Evolutionary conservation across 2,113 vertebrate genomes (phyloP), one percentile per base, ranked within the genome.

Genomic region (Nicator chloris): DNA sequence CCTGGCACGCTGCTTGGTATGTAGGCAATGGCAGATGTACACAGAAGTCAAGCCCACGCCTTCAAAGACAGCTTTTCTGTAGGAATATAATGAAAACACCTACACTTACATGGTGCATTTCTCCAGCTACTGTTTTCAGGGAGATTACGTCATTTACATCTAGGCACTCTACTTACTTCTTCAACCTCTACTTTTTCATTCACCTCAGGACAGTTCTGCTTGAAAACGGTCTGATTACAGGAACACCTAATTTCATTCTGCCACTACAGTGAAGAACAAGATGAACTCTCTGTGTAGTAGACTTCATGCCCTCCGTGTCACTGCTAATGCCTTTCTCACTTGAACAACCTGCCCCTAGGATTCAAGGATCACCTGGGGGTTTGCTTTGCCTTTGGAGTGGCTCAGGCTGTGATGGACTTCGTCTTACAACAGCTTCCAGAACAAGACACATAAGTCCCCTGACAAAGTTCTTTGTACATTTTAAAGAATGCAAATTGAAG

Each of bases 1-100:
- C 53, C 50, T 92, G 79, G 71, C 39, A 80, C 1, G 1, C 27
- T 40, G 26, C 45, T 88, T 35, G 37, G 30, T 61, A 82, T 10
- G 49, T 56, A 40, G 86, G 83, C 79, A 93, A 59, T 47, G 3
- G 4, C 68, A 81, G 54, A 80, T 50, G 44, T 51, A 88, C 71
- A 88, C 35, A 81, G 18, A 90, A 88, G 57, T 65, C 26, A 47
- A 54, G n/a, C 79, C 80, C 33, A 92, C 2, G 6, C 50, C 54
- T 90, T 83, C 68, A 51, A 63, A 92, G 68, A 57, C 69, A 90
- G 71, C 35, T 93, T 94, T 92, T 93, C 72, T 73, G 56, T 23
- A 86, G 85, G 84, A 83, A 90, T 13, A 88, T 82, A 92, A 92
- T 51, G 79, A 73, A 92, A 92, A 88, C 68, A 86, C 79, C 68